Evolutionary conservation across 2,888 invertebrate species (phyloP), one percentile per base, ranked within the genome.

Genomic region (Andricus quercusramuli): DNA sequence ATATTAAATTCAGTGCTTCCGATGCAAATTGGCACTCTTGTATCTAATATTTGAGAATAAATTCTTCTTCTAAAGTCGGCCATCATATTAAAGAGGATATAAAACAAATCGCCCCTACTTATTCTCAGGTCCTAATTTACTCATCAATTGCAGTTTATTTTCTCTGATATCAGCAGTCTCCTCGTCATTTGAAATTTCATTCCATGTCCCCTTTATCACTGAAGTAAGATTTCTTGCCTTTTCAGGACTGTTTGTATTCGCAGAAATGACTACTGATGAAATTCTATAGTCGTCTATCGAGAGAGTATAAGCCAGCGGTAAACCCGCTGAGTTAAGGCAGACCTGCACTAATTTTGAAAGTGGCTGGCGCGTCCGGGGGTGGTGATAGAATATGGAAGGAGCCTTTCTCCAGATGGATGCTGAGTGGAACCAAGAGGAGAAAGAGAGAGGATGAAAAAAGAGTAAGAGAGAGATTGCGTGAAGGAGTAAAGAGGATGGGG

Each of bases 321-420:
- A 74, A 56, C 56, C 81, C 80, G 82, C 77, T 78, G 81, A 82
- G 85, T 74, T 85, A 86, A 89, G 88, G 88, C 85, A 88, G 88
- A 87, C 86, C 82, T 85, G 84, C 86, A 86, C 87, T 90, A 90
- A 91, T 91, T 91, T 90, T 83, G 88, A 87, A 89, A 89, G 90
- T 89, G 88, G 87, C 81, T 81, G 86, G 83, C 65, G 85, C 80
- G 29, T 74, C 80, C 79, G 80, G 80, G 82, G 83, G 84, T 78
- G 83, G 84, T 83, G 84, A 84, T 86, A 83, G 87, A 87, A 87
- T 85, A 85, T 83, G 85, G 85, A 86, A 82, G 84, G 78, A 82
- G 83, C 84, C 82, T 84, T 85, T 81, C 79, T 70, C 77, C 79
- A 79, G 79, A 83, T 83, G 74, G 56, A 74, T 74, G 56, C 82